Base-by-base conservation (phyloP, 1,140 invertebrate species). In the Asbolus verrucosus region DNA sequence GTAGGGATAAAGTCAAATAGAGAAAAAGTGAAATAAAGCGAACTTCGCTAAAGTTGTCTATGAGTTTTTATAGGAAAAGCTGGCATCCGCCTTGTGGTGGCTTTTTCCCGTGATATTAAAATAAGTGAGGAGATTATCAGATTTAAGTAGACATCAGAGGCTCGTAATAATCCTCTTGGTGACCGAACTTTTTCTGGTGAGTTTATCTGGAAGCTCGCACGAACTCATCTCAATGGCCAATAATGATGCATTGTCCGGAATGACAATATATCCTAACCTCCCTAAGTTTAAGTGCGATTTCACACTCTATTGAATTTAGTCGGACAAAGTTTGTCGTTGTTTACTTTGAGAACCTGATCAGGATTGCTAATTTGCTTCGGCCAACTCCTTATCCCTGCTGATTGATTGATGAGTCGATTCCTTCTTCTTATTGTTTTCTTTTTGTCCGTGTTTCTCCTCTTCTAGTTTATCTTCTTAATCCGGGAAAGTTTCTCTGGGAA, bases 281-380 rank as follows among this genome's bases (percentile, higher is more conserved):
- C 9, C 13, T 3, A 43, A 43, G n/a, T 50, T 21, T 11, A 19
- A 50, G 43, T 50, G 9, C 43, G 43, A 50, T 50, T 50, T 43
- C 0, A 14, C 39, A 43, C 39, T 43, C 18, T 50, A 50, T 54
- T 54, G 21, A 54, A 19, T 54, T 54, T 43, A 14, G 5, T 43
- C 13, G 39, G 5, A 14, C 16, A 43, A 43, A 43, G 39, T 43
- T 43, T 43, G 39, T 43, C 39, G 39, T 43, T 43, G 39, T 43
- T 43, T 43, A 43, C 15, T 18, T 18, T 43, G 13, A 43, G 39
- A 9, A 43, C 39, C 39, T 43, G 39, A 0, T 43, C 39, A 43
- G 39, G 11, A 15, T 18, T 43, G 15, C 39, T 16, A 43, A 43
- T 43, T 43, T 16, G 13, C 39, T 9, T 18, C 5, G 39, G 15